Evolutionary conservation across 2,888 invertebrate species (phyloP), one percentile per base, ranked within the genome.

Genomic region (Merodon equestris): DNA sequence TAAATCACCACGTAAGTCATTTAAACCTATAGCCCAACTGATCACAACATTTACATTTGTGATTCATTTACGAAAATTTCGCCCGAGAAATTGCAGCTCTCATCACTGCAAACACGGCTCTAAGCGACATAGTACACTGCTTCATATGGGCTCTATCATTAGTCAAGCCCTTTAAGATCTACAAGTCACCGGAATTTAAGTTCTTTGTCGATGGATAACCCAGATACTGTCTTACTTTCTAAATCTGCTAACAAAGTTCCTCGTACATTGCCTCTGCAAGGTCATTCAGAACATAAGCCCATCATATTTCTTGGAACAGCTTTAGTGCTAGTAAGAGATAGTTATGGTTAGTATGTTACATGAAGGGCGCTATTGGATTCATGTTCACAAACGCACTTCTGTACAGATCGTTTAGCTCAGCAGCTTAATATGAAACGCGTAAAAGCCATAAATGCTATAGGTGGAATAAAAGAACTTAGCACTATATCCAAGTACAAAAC

Each of bases 341-440:
- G 53, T 15, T 38, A 15, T 38, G 17, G 17, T 38, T 38, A 15
- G 1, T 27, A 51, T n/a, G 15, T 36, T 53, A 15, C 53, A 17
- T 53, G 38, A 9, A 53, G 53, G 15, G 38, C 53, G 7, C 38
- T 53, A 13, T 53, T 53, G 19, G 38, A 17, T 14, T 45, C 45
- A 15, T 17, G 45, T 4, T 45, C 18, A 10, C 45, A 45, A 45
- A 45, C 17, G 45, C 45, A 45, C 14, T 45, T 45, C 1, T 9
- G 15, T 45, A 45, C 18, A 3, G 45, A 3, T 10, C 10, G 17
- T 38, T n/a, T 40, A 17, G 17, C 38, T 38, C 38, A 53, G 15
- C 1, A 13, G 40, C 53, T 53, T 13, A 38, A 53, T 53, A 9
- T 38, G 38, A 53, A 53, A 36, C 38, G 1, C 19, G 1, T 38